phyloP scores from a whole-genome alignment of 1,140 invertebrate species.

The Chelonus insularis region DNA sequence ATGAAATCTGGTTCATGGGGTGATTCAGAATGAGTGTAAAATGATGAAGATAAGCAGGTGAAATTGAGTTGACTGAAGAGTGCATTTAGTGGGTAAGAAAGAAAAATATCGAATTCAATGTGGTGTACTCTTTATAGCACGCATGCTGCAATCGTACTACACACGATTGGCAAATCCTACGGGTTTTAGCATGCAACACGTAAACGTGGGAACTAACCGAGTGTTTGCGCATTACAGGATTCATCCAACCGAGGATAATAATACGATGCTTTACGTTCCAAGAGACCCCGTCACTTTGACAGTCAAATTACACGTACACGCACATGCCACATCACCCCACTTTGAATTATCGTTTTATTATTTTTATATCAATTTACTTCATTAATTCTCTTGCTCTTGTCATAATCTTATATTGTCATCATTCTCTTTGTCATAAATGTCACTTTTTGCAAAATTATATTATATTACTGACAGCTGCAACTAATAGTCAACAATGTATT shows the following conservation, averaged over 20 bases:
- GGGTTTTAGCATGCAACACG: conserved; percentile 29
- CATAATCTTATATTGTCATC: no score
- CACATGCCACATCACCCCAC: neutral
- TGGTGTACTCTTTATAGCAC: neutral
- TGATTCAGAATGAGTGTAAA: no score
- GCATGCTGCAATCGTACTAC: neutral
- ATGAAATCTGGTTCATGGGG: no score
- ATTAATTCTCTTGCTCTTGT: neutral
- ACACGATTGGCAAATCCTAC: conserved; percentile 19
- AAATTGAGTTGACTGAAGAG: neutral
- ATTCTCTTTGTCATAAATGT: no score
- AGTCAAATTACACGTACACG: conserved; percentile 33
- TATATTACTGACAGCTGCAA: no score
- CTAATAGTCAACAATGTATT: neutral
- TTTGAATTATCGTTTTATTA: conserved; percentile 1
- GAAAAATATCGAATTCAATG: neutral
- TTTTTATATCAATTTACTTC: neutral
- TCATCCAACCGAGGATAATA: conserved; percentile 40
- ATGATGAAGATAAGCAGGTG: no score
- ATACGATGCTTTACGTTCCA: conserved; percentile 34
- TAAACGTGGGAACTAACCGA: conserved; percentile 32
- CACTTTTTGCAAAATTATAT: no score
- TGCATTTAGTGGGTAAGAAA: neutral
- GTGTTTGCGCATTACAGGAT: conserved; percentile 34
- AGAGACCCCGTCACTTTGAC: conserved; percentile 25